Conservation (phyloP, 2,888 invertebrate genomes). For the Galerucella nymphaeae region DNA sequence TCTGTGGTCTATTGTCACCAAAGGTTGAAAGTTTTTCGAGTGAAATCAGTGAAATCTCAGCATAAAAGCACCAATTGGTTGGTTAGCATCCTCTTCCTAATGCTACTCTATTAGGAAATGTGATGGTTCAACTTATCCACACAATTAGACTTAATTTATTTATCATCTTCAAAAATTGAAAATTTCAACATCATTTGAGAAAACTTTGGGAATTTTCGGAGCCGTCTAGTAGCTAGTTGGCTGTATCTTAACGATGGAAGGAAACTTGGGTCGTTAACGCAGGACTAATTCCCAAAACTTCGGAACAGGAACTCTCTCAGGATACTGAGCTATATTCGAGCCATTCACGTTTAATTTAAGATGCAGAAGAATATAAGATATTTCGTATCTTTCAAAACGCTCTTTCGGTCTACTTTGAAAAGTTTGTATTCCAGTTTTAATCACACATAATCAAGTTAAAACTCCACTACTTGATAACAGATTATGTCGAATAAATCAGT, state of each 20-base stretch:
- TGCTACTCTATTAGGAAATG: too few species aligned
- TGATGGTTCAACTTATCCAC: too few species aligned
- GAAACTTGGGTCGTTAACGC: conserved; percentile 30
- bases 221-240: conserved; percentile 25
- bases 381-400: conserved; percentile 18
- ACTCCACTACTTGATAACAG: not conserved
- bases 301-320: conserved; percentile 36
- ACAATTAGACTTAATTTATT: too few species aligned
- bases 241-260: conserved; percentile 27
- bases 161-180: not conserved
- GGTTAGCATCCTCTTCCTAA: too few species aligned
- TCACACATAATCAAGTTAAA: not conserved
- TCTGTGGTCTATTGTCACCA: too few species aligned
- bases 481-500: not conserved
- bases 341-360: conserved; percentile 33
- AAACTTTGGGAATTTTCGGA: conserved; percentile 18
- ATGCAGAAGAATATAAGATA: conserved; percentile 15
- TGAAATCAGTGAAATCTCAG: too few species aligned
- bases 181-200: not conserved
- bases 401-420: conserved; percentile 5
- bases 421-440: conserved; percentile 7
- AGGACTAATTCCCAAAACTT: conserved; percentile 35
- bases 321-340: conserved; percentile 36
- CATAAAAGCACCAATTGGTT: too few species aligned
- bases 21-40: too few species aligned